Base-by-base conservation (phyloP, 2,113 vertebrate genomes). In the Paramormyrops kingsleyae region DNA sequence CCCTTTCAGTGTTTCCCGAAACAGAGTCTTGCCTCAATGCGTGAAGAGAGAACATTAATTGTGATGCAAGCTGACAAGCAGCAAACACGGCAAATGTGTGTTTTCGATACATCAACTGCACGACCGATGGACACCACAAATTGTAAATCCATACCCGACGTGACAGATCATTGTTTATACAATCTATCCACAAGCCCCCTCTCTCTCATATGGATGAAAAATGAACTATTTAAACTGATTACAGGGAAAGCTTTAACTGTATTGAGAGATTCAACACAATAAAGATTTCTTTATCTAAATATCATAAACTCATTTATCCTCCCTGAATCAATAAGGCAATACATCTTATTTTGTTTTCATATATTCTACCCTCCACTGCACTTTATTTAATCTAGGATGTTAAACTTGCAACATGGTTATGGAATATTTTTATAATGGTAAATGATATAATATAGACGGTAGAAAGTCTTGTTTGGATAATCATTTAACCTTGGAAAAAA, bases 231-330 rank as follows among this genome's bases (percentile, higher is more conserved):
- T 97, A 97, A 96, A 95, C 94, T 96, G 96, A 97, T 97, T 97
- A 96, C 53, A 90, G 91, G 92, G 94, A 93, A 95, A 93, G 94
- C 92, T 94, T 93, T 89, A 94, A 92, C 95, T 94, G 94, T 94
- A 96, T 95, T 95, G 95, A 92, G 96, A 96, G 96, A 97, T 93
- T 94, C 93, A 92, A 95, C 94, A 95, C 95, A 96, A 96, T 97
- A 96, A 97, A 96, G 95, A 96, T 96, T 97, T 96, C 95, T 97
- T 96, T 95, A 96, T 97, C 96, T 96, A 97, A 97, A 97, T 97
- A 97, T 97, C 96, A 97, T 96, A 94, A 97, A 97, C 92, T 96
- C 95, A 97, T 97, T 97, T 97, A 96, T 97, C 96, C 94, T 94
- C 92, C 91, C 89, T 92, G 95, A 96, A 97, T 97, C 97, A 97